Evolutionary conservation across 1,140 invertebrate species (phyloP).

Genomic region (Lasioglossum albipes): DNA sequence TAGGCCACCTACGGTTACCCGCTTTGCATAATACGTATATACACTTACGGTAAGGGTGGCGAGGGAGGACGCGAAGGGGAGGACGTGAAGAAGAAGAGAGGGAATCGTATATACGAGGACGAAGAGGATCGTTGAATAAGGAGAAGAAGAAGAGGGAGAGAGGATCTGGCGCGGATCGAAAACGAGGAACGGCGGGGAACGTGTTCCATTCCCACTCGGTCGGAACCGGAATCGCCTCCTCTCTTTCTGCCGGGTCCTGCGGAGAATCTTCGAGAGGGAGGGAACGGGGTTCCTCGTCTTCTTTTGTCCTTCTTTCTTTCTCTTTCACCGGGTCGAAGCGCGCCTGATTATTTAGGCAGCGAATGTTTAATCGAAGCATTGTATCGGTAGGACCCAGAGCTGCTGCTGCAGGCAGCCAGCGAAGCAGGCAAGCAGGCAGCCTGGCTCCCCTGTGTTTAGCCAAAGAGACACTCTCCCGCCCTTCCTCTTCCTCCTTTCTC

Average conservation of each 20-base stretch:
- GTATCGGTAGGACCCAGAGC: constrained; percentile 73
- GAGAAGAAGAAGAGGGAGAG: constrained; percentile 10
- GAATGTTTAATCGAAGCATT: constrained; percentile 80
- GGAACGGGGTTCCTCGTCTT: neutral
- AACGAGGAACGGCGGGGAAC: constrained; percentile 64
- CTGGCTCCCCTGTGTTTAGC: constrained; percentile 58
- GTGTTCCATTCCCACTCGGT: constrained; percentile 67
- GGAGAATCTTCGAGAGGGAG: neutral
- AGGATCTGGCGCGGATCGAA: constrained; percentile 62
- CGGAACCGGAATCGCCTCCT: constrained; percentile 69
- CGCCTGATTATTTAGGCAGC: constrained; percentile 79
- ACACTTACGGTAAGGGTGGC: constrained; percentile 66
- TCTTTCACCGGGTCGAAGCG: constrained; percentile 62
- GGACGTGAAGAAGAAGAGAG: neutral
- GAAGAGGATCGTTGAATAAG: constrained; percentile 23
- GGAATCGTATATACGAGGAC: constrained; percentile 46
- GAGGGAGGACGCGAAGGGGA: constrained; percentile 47
- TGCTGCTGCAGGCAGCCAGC: constrained; percentile 15
- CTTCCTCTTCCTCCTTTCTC: constrained; percentile 19
- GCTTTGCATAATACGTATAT: constrained; percentile 76
- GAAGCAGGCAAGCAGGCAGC: too few species aligned
- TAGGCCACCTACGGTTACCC: constrained; percentile 75
- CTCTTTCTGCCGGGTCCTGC: constrained; percentile 17
- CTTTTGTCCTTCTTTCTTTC: constrained; percentile 45
- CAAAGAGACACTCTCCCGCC: constrained; percentile 55